Conservation (phyloP, 2,113 vertebrate species). For the Pachypanchax playfairii region DNA sequence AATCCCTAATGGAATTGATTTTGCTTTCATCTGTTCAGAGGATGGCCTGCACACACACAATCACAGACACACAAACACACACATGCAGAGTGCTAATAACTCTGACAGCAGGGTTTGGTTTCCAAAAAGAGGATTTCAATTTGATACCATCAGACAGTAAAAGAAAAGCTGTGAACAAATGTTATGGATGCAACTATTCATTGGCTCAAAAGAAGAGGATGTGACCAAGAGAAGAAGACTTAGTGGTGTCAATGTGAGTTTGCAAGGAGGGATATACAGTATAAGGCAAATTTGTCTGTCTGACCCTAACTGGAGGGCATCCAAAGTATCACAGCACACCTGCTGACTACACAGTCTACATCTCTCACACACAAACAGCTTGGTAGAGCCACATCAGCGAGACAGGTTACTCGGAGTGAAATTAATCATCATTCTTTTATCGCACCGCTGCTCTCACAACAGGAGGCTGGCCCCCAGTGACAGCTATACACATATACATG, state of each 20-base stretch:
- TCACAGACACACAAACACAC: not conserved
- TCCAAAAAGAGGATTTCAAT: constrained; percentile 12
- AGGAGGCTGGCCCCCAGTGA: constrained; percentile 66
- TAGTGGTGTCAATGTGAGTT: not conserved
- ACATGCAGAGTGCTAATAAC: constrained; percentile 10
- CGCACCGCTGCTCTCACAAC: constrained; percentile 71
- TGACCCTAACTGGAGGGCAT: constrained; percentile 77
- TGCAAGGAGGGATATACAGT: not conserved
- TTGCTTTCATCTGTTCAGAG: constrained; percentile 53
- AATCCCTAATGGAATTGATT: constrained; percentile 65
- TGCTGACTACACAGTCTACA: constrained; percentile 77
- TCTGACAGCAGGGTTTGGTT: constrained; percentile 7
- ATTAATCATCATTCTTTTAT: constrained; percentile 80
- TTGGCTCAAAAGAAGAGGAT: not conserved
- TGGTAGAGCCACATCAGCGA: constrained; percentile 48
- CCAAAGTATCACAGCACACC: constrained; percentile 74
- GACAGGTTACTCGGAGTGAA: constrained; percentile 74
- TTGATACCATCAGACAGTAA: constrained; percentile 1
- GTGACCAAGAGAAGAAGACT: not conserved
- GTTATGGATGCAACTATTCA: not conserved
- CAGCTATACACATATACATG: constrained; percentile 30
- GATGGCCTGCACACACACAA: not conserved
- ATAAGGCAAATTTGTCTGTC: constrained; percentile 39
- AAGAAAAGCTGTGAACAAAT: not conserved
- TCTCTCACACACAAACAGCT: constrained; percentile 27